Conservation (phyloP, 2,888 invertebrate species). For the Luperina nickerlii region DNA sequence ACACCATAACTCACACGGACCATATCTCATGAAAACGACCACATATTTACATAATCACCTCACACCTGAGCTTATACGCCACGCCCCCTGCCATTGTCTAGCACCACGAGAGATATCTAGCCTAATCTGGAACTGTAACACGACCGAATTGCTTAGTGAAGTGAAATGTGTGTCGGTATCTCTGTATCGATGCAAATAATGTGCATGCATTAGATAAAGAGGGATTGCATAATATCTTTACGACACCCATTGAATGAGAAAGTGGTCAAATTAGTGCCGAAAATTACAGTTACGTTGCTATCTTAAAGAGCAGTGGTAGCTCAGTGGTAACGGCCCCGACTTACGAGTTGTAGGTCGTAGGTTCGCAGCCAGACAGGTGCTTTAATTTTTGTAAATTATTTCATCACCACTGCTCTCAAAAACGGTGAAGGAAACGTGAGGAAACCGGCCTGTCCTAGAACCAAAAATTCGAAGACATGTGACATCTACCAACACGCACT, state of each 20-base stretch:
- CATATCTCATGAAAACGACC: constrained; percentile 65
- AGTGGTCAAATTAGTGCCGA: neutral
- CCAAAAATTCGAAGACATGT: neutral
- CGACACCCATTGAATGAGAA: neutral
- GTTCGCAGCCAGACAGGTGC: neutral
- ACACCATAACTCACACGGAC: constrained; percentile 52
- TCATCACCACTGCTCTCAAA: too few species aligned
- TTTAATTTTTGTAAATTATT: neutral
- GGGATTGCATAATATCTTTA: neutral
- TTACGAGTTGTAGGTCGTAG: neutral
- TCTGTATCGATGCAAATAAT: constrained; percentile 21
- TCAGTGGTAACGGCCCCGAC: neutral
- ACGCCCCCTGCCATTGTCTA: constrained; percentile 79
- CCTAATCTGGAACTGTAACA: constrained; percentile 68
- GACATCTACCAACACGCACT: neutral
- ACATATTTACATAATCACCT: constrained; percentile 71
- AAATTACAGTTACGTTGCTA: neutral
- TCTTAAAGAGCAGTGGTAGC: neutral
- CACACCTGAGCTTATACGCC: constrained; percentile 69
- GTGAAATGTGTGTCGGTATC: neutral
- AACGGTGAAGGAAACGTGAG: too few species aligned
- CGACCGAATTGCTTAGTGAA: constrained; percentile 68
- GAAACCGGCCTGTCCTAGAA: too few species aligned
- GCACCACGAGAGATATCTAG: constrained; percentile 70
- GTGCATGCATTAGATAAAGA: constrained; percentile 9